Percentiles rank a stretch among this genome's conserved stretches.
phyloP scores from a whole-genome alignment of 2,113 vertebrate species.

The Dromaius novaehollandiae region DNA sequence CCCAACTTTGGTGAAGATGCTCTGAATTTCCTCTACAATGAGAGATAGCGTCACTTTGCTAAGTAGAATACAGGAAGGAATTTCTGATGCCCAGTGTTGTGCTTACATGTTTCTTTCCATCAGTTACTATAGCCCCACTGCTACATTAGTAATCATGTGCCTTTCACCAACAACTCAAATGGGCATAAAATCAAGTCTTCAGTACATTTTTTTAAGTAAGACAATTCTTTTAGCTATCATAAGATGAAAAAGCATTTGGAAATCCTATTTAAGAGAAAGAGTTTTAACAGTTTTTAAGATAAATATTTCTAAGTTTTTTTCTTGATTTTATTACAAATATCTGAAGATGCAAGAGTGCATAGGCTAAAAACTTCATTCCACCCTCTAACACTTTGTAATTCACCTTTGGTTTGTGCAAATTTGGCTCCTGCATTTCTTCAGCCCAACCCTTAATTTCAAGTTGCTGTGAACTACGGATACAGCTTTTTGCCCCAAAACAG shows the following conservation, averaged over 20 bases:
- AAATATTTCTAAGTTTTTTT: background rate
- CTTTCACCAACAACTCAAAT: background rate
- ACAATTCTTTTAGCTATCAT: background rate
- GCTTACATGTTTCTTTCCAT: background rate
- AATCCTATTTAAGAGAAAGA: fast-evolving
- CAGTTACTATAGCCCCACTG: background rate
- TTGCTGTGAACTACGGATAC: background rate
- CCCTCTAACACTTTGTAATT: background rate
- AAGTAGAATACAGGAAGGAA: background rate
- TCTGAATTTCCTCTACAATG: background rate
- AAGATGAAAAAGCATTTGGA: background rate
- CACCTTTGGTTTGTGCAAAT: background rate
- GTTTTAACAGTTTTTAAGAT: background rate
- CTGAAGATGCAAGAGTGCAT: background rate
- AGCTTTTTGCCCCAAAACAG: background rate
- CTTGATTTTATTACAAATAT: background rate
- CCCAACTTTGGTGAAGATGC: background rate
- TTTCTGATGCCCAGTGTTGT: background rate
- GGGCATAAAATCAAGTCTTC: background rate
- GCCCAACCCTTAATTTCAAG: background rate
- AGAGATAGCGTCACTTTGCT: background rate
- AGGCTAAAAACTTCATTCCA: background rate
- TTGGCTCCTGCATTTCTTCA: background rate
- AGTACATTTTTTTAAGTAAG: background rate
- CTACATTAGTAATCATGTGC: background rate